Conservation (phyloP, 2,888 invertebrate species). For the Adineta ricciae region DNA sequence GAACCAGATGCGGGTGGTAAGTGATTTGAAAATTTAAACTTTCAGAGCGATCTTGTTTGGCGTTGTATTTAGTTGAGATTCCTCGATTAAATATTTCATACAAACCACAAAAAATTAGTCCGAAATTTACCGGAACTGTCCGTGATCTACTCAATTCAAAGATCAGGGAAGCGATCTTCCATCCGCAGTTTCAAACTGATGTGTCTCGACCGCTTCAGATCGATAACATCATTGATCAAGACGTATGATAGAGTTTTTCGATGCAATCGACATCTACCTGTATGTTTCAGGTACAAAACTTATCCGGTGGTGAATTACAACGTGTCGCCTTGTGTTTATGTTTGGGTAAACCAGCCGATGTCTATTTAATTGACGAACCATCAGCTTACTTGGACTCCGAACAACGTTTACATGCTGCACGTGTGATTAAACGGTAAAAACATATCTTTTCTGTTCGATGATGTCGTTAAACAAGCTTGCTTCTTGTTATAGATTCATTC, state of each 20-base stretch:
- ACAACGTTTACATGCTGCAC: conserved; percentile 96
- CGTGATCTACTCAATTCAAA: conserved; percentile 84
- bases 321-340: conserved; percentile 89
- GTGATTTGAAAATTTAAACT: too few relatives aligned
- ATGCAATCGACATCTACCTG: background rate
- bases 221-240: conserved; percentile 91
- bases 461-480: too few relatives aligned
- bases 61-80: conserved; percentile 55
- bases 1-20: conserved; percentile 71
- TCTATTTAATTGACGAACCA: conserved; percentile 94
- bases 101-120: conserved; percentile 98
- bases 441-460: too few relatives aligned
- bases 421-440: conserved; percentile 77
- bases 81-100: conserved; percentile 93
- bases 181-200: conserved; percentile 92
- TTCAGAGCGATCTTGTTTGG: too few relatives aligned
- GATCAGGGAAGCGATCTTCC: conserved; percentile 89
- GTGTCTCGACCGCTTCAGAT: conserved; percentile 96
- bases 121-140: conserved; percentile 84
- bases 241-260: conserved; percentile 57
- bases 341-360: conserved; percentile 94
- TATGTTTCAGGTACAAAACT: conserved; percentile 62
- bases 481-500: conserved; percentile 60
- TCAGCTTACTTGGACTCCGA: conserved; percentile 98
- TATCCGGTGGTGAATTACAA: conserved; percentile 98